These are phyloP conservation scores for Dynastes maya DNA, from an alignment of 2,888 invertebrate species.

Conservation along the genomic window DNA sequence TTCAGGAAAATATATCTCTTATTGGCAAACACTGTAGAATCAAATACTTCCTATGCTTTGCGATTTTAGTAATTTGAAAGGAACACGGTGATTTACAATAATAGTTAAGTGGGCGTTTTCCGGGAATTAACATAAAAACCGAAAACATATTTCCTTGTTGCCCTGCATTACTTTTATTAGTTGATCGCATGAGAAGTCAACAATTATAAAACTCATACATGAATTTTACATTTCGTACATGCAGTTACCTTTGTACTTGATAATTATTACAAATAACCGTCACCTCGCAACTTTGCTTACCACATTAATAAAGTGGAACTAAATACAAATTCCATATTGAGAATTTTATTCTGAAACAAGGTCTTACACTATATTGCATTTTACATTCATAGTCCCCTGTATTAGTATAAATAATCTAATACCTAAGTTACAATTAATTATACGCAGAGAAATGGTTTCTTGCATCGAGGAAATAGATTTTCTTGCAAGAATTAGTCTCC, in stretches of 20 bases:
- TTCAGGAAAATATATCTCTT: too few species aligned
- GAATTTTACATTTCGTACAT: background rate
- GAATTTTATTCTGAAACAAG: background rate
- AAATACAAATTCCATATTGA: background rate
- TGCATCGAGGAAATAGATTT: too few species aligned
- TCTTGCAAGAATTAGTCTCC: too few species aligned
- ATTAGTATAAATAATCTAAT: background rate
- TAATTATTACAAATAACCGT: background rate
- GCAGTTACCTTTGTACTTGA: too few species aligned
- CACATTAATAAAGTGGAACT: constrained; percentile 15
- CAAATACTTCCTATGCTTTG: too few species aligned
- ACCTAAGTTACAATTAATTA: background rate
- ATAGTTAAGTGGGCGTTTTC: constrained; percentile 2
- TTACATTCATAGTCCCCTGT: background rate
- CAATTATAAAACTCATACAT: too few species aligned
- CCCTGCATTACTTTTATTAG: too few species aligned
- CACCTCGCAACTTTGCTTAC: background rate
- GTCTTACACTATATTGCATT: background rate
- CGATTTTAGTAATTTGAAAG: background rate
- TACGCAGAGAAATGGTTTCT: too few species aligned
- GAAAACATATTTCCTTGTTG: constrained; percentile 3
- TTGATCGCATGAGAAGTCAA: too few species aligned
- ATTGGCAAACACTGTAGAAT: too few species aligned
- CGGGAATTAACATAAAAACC: background rate
- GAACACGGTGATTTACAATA: background rate